Percentiles rank a stretch among this genome's conserved stretches.
phyloP scores from a whole-genome alignment of 2,797 vertebrate species.

The Vespertilio murinus region DNA sequence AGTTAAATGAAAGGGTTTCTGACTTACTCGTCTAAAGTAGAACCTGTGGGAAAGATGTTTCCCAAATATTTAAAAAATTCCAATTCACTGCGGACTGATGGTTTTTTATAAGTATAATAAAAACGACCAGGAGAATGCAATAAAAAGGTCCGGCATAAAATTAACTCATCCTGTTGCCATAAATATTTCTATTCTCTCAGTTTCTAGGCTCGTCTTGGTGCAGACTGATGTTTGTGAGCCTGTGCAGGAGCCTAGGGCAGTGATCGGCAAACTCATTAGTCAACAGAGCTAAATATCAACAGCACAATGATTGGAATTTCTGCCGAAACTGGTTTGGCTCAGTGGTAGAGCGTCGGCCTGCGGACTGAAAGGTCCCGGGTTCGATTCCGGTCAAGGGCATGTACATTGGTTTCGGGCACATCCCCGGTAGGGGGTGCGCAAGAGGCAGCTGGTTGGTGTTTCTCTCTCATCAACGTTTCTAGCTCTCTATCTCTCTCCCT shows the following conservation, averaged over 20 bases:
- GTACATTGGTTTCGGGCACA: too few relatives aligned
- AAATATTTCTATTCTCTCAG: background rate
- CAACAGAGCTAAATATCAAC: too few relatives aligned
- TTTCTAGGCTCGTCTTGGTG: accelerated
- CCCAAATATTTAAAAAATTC: background rate
- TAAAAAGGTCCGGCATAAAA: background rate
- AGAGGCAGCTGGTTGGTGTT: too few relatives aligned
- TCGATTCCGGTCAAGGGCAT: too few relatives aligned
- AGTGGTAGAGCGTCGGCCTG: too few relatives aligned
- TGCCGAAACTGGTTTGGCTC: too few relatives aligned
- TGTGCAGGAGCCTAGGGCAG: background rate
- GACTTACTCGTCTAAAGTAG: background rate
- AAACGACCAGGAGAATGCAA: background rate
- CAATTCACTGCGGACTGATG: background rate
- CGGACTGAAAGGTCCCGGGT: too few relatives aligned
- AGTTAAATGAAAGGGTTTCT: background rate
- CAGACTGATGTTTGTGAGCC: background rate
- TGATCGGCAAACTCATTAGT: too few relatives aligned
- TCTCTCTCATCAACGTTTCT: too few relatives aligned
- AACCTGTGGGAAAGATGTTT: background rate
- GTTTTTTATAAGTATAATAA: background rate
- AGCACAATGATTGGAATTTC: too few relatives aligned
- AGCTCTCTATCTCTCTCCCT: too few relatives aligned
- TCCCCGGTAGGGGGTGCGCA: too few relatives aligned
- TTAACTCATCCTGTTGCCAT: background rate